A percentile compares a stretch with the other conserved stretches of the same genome.
Conservation (phyloP, 1,140 invertebrate genomes). For the Telenomus remus region DNA sequence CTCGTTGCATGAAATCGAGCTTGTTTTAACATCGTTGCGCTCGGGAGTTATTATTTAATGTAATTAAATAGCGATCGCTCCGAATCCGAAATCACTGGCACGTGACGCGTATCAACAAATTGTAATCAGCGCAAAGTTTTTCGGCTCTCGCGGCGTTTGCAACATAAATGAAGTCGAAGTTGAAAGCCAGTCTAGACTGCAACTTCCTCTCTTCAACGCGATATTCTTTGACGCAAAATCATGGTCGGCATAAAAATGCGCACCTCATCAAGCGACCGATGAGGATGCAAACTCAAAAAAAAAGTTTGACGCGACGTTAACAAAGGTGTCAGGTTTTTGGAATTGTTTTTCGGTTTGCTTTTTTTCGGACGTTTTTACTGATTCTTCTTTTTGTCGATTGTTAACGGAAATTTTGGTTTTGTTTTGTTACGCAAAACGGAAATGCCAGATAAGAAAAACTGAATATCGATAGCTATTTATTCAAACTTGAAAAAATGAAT, state of each 20-base stretch:
- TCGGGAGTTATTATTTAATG: constrained; percentile 9
- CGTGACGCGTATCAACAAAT: constrained; percentile 8
- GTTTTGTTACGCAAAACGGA: too few species aligned
- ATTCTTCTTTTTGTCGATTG: too few species aligned
- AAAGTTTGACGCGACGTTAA: neutral
- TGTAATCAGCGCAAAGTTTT: constrained; percentile 14
- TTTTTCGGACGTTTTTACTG: too few species aligned
- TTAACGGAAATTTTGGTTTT: too few species aligned
- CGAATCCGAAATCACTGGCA: neutral
- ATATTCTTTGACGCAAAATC: constrained; percentile 45
- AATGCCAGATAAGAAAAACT: too few species aligned
- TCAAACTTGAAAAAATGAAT: too few species aligned
- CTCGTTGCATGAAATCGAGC: constrained; percentile 7
- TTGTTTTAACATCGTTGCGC: constrained; percentile 16
- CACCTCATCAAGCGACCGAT: constrained; percentile 26
- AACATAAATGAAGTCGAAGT: constrained; percentile 24
- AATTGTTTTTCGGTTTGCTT: too few species aligned
- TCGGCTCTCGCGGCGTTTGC: constrained; percentile 5
- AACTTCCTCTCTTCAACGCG: constrained; percentile 24
- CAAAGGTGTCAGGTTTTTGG: too few species aligned
- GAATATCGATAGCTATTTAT: too few species aligned
- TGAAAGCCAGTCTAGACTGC: constrained; percentile 37
- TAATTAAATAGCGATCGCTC: constrained; percentile 21
- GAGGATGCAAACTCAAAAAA: constrained; percentile 20
- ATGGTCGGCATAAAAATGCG: constrained; percentile 47